A percentile compares a stretch with the other conserved stretches of the same genome.
These are phyloP conservation scores for Chymomyza caudatula DNA, from an alignment of 2,888 invertebrate genomes.

Conservation along the genomic window DNA sequence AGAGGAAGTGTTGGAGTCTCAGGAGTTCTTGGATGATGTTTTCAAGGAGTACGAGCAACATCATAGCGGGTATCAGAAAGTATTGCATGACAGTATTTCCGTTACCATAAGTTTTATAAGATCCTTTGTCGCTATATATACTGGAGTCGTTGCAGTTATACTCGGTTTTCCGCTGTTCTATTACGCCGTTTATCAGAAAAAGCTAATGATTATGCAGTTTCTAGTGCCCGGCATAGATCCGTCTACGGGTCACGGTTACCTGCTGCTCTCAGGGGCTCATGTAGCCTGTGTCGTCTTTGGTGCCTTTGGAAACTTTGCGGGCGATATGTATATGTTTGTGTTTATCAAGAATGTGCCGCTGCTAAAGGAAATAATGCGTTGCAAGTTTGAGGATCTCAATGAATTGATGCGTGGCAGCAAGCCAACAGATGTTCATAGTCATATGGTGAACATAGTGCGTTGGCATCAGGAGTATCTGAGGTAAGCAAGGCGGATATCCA, in stretches of 20 bases:
- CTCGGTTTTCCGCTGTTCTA: conserved; percentile 37
- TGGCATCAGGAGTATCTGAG: conserved; percentile 64
- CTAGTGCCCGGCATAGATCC: conserved; percentile 53
- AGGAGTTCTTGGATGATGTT: too few relatives aligned
- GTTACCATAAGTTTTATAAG: too few relatives aligned
- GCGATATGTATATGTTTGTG: conserved; percentile 62
- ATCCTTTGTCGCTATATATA: too few relatives aligned
- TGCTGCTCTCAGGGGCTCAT: conserved; percentile 36
- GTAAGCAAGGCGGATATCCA: conserved; percentile 28
- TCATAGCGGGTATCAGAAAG: too few relatives aligned
- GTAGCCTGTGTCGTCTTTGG: conserved; percentile 35
- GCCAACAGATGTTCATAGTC: conserved; percentile 1
- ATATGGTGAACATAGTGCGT: conserved; percentile 44
- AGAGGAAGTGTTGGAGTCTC: too few relatives aligned
- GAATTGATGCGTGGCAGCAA: conserved; percentile 7
- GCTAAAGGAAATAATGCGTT: conserved; percentile 53
- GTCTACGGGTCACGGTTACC: conserved; percentile 42
- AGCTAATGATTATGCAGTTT: conserved; percentile 54
- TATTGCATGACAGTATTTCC: too few relatives aligned
- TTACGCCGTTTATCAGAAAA: too few relatives aligned
- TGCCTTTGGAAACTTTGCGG: conserved; percentile 60
- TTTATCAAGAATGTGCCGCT: conserved; percentile 56
- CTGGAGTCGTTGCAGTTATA: too few relatives aligned
- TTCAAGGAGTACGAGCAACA: too few relatives aligned
- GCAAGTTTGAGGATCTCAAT: conserved; percentile 54